Base-by-base conservation (phyloP, 2,113 vertebrate genomes). In the Tringa solitaria region DNA sequence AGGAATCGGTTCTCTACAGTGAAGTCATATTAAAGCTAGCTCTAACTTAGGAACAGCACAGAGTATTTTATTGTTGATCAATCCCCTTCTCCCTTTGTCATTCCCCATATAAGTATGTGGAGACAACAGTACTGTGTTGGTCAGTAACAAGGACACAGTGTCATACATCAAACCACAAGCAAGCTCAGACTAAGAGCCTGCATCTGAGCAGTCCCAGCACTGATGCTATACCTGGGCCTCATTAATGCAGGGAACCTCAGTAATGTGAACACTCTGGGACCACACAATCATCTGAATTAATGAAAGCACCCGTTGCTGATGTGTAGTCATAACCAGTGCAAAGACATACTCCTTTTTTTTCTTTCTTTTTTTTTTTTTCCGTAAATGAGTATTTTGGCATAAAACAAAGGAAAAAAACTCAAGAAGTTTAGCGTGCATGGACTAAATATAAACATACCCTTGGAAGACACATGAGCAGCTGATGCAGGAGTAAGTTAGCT, bases 81-180 rank as follows among this genome's bases (percentile, higher is more conserved):
- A 63, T 22, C 18, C 72, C 16, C 14, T 91, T 79, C 37, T 87
- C 57, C 22, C n/a, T 50, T 81, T 57, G 22, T 53, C 56, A 23
- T 41, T 87, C 22, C 80, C 43, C 20, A 14, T 5, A 30, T 15
- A 72, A 72, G 37, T 51, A 68, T n/a, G 73, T 54, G 41, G 32
- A 84, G 50, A 48, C 0, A 1, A 50, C 2, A 2, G 22, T 56
- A 69, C 8, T 1, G 9, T 24, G 28, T 77, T 56, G 65, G 19
- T 33, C 75, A 65, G 39, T 51, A 39, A 35, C 68, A 77, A 67
- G 32, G 46, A 73, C 2, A 3, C 48, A n/a, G 56, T 39, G 35
- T 65, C 86, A 43, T 26, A 53, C 51, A 74, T 35, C 54, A 64
- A 92, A 75, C 39, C 68, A 77, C 43, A 84, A 20, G 6, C 60